Evolutionary conservation across 2,888 invertebrate genomes (phyloP), one percentile per base, ranked within the genome.

Genomic region (Oligia fasciuncula): DNA sequence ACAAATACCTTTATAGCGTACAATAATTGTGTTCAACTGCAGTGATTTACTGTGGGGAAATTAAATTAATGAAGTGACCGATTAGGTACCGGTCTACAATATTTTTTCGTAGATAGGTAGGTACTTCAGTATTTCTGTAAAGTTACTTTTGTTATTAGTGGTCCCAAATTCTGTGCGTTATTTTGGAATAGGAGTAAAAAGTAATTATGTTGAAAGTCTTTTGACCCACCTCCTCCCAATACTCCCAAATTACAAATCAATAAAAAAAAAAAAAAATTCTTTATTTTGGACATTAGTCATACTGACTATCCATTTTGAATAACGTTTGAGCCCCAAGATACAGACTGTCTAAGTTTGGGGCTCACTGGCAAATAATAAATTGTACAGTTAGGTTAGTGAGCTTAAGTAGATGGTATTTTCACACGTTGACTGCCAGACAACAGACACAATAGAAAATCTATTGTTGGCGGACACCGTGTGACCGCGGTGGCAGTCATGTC

Each of bases 1-100:
- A 84, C 84, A 87, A 88, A 88, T 90, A 89, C 88, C 84, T 91
- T 90, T 90, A 91, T 90, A 84, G 76, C 85, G 43, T 76, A 86
- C 83, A 88, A 89, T 90, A 87, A 90, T 89, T 90, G 71, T 87
- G 65, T 81, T 83, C 73, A 79, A 80, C 72, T 86, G 77, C 80
- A 87, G 76, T 91, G 88, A 92, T 93, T 92, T 92, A 92, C 86
- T 88, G 89, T 91, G 88, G 81, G 89, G 89, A 90, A 78, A 73
- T 76, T 67, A 70, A 66, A 49, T 57, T 29, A 85, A 75, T 81
- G 23, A 75, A 74, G 29, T 70, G 46, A 60, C 23, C 62, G 49
- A 62, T 67, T 76, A 51, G 8, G 43, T 51, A 29, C 43, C 6
- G 9, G 19, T 13, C 29, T 35, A 51, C 1, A 3, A 11, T 62